Base-by-base conservation (phyloP, 2,888 invertebrate genomes). In the Cataglyphis rosenhaueri region DNA sequence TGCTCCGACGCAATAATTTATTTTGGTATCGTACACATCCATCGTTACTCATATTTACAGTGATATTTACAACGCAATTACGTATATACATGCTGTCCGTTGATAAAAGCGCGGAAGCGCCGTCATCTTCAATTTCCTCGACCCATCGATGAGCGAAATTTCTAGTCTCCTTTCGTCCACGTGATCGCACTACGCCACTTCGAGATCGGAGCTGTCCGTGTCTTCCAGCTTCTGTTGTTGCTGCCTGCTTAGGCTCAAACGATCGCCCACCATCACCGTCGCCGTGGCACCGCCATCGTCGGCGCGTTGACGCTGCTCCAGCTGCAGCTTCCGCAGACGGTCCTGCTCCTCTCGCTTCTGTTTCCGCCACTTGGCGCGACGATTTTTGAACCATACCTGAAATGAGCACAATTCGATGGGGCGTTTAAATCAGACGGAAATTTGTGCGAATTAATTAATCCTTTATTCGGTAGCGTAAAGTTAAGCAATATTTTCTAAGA, bases 381-480 rank as follows among this genome's bases (percentile, higher is more conserved):
- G 96, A 94, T 99, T 99, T 95, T 99, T 99, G 95, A 99, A 99
- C 99, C 99, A 99, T 15, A 99, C 99, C 99, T 99, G 95, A 18
- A 95, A 95, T 68, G 21, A 68, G 29, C 29, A 29, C 5, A 18
- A 25, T 79, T 78, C 21, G 29, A 41, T 32, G 12, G 1, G 8
- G 10, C 25, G n/a, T 41, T 76, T 1, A 55, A 25, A 79, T 68
- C 29, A 29, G n/a, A 41, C 52, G 6, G 2, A 18, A 21, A 59
- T 57, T 59, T 18, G 18, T 12, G 8, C 38, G 8, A 41, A 41
- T 41, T n/a, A 41, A 41, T 41, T n/a, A 12, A 57, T 8, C 1
- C 6, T n/a, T 21, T 35, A 57, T 38, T 57, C 38, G 25, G 5
- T 21, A 4, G 6, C 12, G 1, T 6, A 8, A 35, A 18, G 8